Base-by-base conservation (phyloP, 1,140 invertebrate species). In the Micrasema minimum region DNA sequence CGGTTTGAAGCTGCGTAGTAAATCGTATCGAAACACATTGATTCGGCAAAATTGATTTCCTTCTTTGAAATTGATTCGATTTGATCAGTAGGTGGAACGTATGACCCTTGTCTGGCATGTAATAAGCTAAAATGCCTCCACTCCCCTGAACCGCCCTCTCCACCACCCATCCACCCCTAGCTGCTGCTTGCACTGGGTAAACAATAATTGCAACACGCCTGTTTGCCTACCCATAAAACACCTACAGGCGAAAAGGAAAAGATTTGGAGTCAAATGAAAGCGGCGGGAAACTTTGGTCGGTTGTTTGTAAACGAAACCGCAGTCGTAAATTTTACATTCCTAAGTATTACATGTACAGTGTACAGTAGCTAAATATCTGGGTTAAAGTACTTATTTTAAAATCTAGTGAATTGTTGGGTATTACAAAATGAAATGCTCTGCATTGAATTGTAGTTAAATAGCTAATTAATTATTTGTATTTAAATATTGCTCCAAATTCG, bases 191-290 rank as follows among this genome's bases (percentile, higher is more conserved):
- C 53, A 46, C 43, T 61, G 48, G 12, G 65, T 45, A 61, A 67
- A 67, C 71, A 72, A 72, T 72, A 72, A 72, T 72, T 67, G 71
- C 45, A 31, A 66, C 71, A 48, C 69, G 69, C 66, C 45, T 72
- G 71, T 72, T 72, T 67, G 65, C 55, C n/a, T 62, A 67, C 65
- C 55, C 55, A 67, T 66, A 53, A 72, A 72, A 72, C 71, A 72
- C 71, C 71, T 67, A 35, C 26, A 67, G 66, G 50, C 31, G n/a
- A 55, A 55, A 55, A 31, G 26, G 14, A 55, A 53, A 55, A 31
- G 14, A n/a, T 7, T 31, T 7, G 11, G 51, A 31, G 22, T 16
- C 26, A 31, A 31, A 55, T 26, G 51, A 55, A 31, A 55, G 51
- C 51, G 51, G n/a, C 9, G 20, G 51, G 26, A 35, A 55, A 55